Percentiles rank a stretch among this genome's conserved stretches.
phyloP scores from a whole-genome alignment of 92 coral and sea anemone genomes.

The Zoanthus sociatus region DNA sequence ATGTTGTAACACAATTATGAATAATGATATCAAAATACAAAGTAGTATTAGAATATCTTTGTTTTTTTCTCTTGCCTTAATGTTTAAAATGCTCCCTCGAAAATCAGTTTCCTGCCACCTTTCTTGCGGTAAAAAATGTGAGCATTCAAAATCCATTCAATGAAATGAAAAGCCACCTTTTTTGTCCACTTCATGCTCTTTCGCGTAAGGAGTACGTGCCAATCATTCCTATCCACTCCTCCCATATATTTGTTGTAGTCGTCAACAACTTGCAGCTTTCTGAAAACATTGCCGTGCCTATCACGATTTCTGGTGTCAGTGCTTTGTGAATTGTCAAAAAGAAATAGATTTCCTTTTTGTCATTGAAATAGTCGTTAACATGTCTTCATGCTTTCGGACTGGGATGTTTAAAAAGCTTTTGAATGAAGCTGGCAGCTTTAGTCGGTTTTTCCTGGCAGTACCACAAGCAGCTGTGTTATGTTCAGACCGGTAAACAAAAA shows the following conservation, averaged over 20 bases:
- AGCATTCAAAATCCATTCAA: slow-evolving; percentile 47
- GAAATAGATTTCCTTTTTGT: slow-evolving; percentile 46
- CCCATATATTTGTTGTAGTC: slow-evolving; percentile 59
- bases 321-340: slow-evolving; percentile 56
- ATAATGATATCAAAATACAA: too few species aligned
- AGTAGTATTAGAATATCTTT: too few species aligned
- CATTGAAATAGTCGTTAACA: slow-evolving; percentile 32
- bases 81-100: too few species aligned
- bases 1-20: too few species aligned
- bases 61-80: too few species aligned
- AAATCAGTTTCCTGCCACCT: background rate
- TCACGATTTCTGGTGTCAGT: too few species aligned
- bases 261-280: slow-evolving; percentile 46
- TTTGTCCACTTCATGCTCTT: slow-evolving; percentile 66
- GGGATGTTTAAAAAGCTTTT: background rate
- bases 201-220: slow-evolving; percentile 47
- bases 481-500: background rate
- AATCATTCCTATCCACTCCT: slow-evolving; percentile 59
- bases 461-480: background rate
- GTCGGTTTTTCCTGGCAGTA: background rate
- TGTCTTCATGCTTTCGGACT: background rate
- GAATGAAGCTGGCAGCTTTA: background rate
- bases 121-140: slow-evolving; percentile 22
- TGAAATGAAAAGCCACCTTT: slow-evolving; percentile 62
- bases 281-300: slow-evolving; percentile 47